Evolutionary conservation across 1,140 invertebrate species (phyloP).

Genomic region (Drosophila seguyi): DNA sequence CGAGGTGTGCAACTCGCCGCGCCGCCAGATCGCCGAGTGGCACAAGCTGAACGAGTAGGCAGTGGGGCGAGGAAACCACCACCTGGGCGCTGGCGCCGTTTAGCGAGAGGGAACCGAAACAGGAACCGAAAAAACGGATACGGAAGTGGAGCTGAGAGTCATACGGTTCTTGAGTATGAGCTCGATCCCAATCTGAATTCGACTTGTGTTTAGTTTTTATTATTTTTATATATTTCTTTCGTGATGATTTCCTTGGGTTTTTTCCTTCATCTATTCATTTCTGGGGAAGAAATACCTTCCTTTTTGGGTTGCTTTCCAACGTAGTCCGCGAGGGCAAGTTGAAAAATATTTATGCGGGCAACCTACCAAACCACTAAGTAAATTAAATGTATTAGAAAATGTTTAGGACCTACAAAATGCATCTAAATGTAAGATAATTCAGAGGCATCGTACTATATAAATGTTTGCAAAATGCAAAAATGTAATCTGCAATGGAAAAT

Average conservation of each 20-base stretch:
- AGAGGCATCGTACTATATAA: constrained; percentile 28
- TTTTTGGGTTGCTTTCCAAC: constrained; percentile 1
- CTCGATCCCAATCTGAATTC: constrained; percentile 24
- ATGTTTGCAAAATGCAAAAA: constrained; percentile 26
- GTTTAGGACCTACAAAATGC: constrained; percentile 68
- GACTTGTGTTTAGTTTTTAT: constrained; percentile 8
- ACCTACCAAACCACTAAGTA: constrained; percentile 38
- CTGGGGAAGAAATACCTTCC: neutral
- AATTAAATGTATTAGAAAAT: constrained; percentile 83
- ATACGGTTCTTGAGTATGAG: constrained; percentile 34
- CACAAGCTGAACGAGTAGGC: constrained; percentile 97
- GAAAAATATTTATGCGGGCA: constrained; percentile 26
- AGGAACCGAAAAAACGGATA: constrained; percentile 23
- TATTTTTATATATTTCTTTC: neutral
- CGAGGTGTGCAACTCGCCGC: constrained; percentile 97
- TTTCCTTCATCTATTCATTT: constrained; percentile 10
- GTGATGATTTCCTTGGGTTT: neutral
- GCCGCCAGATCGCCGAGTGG: constrained; percentile 99
- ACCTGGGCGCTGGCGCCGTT: constrained; percentile 63
- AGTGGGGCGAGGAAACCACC: constrained; percentile 2
- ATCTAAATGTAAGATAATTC: constrained; percentile 73
- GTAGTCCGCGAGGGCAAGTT: neutral
- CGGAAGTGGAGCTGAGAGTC: constrained; percentile 27
- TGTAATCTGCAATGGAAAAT: constrained; percentile 24
- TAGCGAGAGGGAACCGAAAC: constrained; percentile 24